Evolutionary conservation across 2,113 vertebrate genomes (phyloP).

Genomic region (Lepidothrix coronata): DNA sequence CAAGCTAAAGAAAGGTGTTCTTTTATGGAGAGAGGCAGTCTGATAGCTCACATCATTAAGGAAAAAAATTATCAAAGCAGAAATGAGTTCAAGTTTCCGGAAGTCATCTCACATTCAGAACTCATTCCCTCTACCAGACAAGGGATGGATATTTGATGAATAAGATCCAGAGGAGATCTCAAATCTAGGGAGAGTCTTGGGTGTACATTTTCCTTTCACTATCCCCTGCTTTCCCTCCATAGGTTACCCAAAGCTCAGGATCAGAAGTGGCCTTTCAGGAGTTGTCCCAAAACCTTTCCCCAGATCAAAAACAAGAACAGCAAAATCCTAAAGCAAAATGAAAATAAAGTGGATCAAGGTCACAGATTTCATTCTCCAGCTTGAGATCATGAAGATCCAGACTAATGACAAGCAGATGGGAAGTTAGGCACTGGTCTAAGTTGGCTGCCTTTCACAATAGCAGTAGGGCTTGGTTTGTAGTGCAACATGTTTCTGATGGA

Average conservation of each 20-base stretch:
- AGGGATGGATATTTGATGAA: background rate
- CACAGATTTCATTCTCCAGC: background rate
- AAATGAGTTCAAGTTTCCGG: background rate
- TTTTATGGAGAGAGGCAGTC: background rate
- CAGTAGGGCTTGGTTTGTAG: background rate
- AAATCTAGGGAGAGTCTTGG: background rate
- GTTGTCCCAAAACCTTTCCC: background rate
- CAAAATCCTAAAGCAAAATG: background rate
- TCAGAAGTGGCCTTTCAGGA: background rate
- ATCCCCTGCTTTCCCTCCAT: background rate
- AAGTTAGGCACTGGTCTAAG: background rate
- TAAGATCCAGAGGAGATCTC: background rate
- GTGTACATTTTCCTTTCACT: background rate
- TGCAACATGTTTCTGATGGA: slow-evolving; percentile 1
- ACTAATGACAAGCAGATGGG: slow-evolving; percentile 50
- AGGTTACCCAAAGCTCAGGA: background rate
- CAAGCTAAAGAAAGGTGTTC: background rate
- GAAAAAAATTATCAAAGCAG: background rate
- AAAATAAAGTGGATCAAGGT: slow-evolving; percentile 18
- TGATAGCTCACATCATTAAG: background rate
- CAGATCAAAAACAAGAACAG: background rate
- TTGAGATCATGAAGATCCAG: background rate
- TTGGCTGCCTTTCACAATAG: slow-evolving; percentile 22
- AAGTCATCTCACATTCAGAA: background rate
- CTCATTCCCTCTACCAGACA: background rate